These are phyloP conservation scores for Hylyphantes graminicola DNA, from an alignment of 1,140 invertebrate genomes.

Conservation along the genomic window DNA sequence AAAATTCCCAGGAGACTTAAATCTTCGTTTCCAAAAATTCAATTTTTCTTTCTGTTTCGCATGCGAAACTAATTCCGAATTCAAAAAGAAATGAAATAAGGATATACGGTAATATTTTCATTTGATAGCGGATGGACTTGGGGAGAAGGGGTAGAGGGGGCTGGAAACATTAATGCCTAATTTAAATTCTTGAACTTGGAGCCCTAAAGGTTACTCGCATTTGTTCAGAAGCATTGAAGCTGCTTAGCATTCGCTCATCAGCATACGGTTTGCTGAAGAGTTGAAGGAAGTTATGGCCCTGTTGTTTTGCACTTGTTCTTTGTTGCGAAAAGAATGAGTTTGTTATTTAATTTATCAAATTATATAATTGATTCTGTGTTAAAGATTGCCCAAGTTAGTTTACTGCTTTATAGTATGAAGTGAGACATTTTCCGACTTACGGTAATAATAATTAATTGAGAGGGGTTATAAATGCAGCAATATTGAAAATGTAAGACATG, in stretches of 20 bases:
- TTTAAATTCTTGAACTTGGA: conserved; percentile 40
- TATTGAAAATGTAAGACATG: no score
- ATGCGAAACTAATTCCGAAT: neutral
- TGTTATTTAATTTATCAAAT: no score
- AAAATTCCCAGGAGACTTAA: neutral
- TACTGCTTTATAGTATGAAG: no score
- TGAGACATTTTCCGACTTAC: no score
- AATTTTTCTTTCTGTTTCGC: neutral
- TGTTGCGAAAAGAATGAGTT: no score
- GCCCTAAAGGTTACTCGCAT: neutral
- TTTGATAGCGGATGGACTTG: conserved; percentile 10
- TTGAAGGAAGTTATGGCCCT: no score
- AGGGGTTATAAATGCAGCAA: no score
- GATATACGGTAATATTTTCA: conserved; percentile 32
- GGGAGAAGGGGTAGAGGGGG: neutral
- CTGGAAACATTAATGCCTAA: conserved; percentile 49
- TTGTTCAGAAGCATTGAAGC: conserved; percentile 4
- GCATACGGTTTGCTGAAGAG: conserved; percentile 1
- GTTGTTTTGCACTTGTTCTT: no score
- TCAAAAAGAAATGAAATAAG: conserved; percentile 14
- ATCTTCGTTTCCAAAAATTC: neutral
- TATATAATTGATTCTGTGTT: no score
- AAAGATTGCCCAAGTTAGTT: no score
- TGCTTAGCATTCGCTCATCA: conserved; percentile 51
- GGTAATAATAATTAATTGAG: no score